A percentile compares a stretch with the other conserved stretches of the same genome.
Evolutionary conservation across 1,140 invertebrate genomes (phyloP).

Genomic region (Muscidifurax raptorellus): DNA sequence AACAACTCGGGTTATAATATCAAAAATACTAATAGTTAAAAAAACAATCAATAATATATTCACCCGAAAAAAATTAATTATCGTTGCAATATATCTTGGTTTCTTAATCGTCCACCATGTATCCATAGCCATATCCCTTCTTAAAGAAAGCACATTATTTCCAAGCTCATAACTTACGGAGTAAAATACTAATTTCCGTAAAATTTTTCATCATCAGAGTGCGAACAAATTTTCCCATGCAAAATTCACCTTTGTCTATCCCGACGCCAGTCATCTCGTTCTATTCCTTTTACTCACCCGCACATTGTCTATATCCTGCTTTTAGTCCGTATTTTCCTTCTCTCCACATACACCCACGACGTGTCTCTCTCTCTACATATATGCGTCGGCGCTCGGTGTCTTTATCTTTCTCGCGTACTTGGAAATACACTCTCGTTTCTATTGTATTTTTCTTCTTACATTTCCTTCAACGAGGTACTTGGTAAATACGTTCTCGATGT

Average conservation of each 20-base stretch:
- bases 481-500: slow-evolving; percentile 29
- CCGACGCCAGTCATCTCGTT: not conserved
- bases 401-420: slow-evolving; percentile 23
- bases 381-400: not conserved
- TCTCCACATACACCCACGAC: not conserved
- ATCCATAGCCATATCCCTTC: no score
- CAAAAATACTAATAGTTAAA: no score
- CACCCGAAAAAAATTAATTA: no score
- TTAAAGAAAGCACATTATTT: no score
- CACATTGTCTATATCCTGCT: slow-evolving; percentile 6
- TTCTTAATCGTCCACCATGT: no score
- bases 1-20: no score
- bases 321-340: slow-evolving; percentile 13
- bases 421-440: slow-evolving; percentile 13
- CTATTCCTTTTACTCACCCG: not conserved
- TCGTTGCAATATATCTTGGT: no score
- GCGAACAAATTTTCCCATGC: not conserved
- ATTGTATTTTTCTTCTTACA: slow-evolving; percentile 33
- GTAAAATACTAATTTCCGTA: no score
- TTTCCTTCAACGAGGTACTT: slow-evolving; percentile 30
- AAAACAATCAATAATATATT: no score
- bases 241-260: not conserved
- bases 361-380: not conserved
- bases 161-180: no score
- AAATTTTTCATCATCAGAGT: not conserved